Conservation (phyloP, 1,140 invertebrate species). For the Ectropis grisescens region DNA sequence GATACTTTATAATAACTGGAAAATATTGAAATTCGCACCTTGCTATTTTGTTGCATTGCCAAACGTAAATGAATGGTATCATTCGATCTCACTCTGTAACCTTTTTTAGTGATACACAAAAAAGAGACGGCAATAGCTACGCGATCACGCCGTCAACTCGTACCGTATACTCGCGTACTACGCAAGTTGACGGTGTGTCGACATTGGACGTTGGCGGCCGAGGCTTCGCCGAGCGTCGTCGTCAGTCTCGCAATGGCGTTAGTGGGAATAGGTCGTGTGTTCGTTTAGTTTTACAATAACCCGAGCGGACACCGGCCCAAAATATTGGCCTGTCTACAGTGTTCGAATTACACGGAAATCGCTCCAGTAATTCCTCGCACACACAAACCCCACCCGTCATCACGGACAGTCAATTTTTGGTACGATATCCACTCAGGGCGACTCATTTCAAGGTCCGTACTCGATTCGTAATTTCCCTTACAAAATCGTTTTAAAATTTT, state of each 20-base stretch:
- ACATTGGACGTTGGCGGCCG: conserved; percentile 66
- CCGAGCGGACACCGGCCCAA: conserved; percentile 71
- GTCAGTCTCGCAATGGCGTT: conserved; percentile 70
- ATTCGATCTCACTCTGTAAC: conserved; percentile 32
- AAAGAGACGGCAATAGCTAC: conserved; percentile 32
- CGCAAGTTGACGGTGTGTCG: conserved; percentile 67
- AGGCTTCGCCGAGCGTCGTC: conserved; percentile 43
- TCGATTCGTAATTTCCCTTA: conserved; percentile 66
- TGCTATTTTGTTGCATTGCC: conserved; percentile 41
- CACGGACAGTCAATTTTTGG: conserved; percentile 69
- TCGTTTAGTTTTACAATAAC: conserved; percentile 57
- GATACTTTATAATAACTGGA: no score
- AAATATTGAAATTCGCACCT: conserved; percentile 39
- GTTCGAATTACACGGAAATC: conserved; percentile 57
- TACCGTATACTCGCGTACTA: conserved; percentile 64
- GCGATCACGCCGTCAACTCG: conserved; percentile 28
- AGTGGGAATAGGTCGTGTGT: conserved; percentile 57
- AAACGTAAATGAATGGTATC: conserved; percentile 65
- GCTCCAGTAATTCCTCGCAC: conserved; percentile 54
- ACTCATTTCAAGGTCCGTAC: conserved; percentile 70
- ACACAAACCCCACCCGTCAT: conserved; percentile 36
- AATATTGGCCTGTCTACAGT: conserved; percentile 69
- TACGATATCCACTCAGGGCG: conserved; percentile 68
- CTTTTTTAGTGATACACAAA: conserved; percentile 8
- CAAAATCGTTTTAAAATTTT: conserved; percentile 55